These are phyloP conservation scores for Luidia sarsii DNA, from an alignment of 53 echinoderm and acorn worm genomes.

Conservation along the genomic window DNA sequence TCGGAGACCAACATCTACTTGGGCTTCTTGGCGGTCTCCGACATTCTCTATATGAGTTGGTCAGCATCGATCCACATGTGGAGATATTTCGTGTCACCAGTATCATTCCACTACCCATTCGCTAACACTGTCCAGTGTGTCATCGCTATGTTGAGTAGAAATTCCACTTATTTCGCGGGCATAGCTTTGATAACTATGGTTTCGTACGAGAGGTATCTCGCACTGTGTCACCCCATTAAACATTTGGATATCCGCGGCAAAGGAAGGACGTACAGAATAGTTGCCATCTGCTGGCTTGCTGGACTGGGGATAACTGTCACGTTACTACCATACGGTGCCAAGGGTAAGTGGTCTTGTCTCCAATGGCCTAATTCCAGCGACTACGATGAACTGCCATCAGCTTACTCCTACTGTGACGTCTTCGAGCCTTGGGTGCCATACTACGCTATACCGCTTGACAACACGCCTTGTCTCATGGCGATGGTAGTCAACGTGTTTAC, in stretches of 20 bases:
- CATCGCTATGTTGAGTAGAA: background rate
- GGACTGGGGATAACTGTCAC: no score
- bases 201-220: conserved; percentile 44
- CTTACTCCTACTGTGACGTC: background rate
- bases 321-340: no score
- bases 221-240: conserved; percentile 54
- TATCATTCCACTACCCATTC: background rate
- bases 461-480: background rate
- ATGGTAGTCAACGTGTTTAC: conserved; percentile 3
- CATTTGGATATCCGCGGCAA: conserved; percentile 18
- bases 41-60: conserved; percentile 11
- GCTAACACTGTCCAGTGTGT: background rate
- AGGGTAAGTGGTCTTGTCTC: no score
- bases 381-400: background rate
- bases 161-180: conserved; percentile 7
- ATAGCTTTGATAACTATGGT: conserved; percentile 29
- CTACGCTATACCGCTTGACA: conserved; percentile 6
- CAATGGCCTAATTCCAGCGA: conserved; percentile 5
- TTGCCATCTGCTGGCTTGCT: conserved; percentile 31
- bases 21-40: background rate
- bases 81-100: background rate
- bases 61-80: background rate
- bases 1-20: conserved; percentile 6
- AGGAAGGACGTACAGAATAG: conserved; percentile 27
- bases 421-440: conserved; percentile 15